Percentiles rank a stretch among this genome's conserved stretches.
These are phyloP conservation scores for Antennarius striatus DNA, from an alignment of 2,113 vertebrate genomes.

Conservation along the genomic window DNA sequence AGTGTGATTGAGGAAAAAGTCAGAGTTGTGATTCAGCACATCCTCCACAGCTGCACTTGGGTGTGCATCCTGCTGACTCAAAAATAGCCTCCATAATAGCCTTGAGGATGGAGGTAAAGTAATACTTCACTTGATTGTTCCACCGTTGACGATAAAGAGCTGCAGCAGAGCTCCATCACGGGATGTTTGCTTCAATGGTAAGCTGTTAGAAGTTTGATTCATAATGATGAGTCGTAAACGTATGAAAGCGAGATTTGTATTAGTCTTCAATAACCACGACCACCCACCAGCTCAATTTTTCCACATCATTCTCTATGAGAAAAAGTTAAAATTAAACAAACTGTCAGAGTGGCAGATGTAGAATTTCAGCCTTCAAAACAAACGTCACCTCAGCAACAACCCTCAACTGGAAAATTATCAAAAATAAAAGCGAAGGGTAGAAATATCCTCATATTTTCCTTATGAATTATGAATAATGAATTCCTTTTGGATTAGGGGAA, in stretches of 20 bases:
- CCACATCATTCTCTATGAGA: constrained; percentile 21
- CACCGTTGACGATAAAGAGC: constrained; percentile 34
- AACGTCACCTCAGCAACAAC: constrained; percentile 39
- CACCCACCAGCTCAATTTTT: constrained; percentile 25
- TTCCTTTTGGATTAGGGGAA: not conserved
- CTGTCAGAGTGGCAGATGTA: constrained; percentile 19
- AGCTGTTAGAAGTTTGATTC: constrained; percentile 7
- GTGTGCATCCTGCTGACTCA: constrained; percentile 29
- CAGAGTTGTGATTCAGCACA: constrained; percentile 18
- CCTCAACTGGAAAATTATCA: constrained; percentile 21
- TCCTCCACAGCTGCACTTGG: constrained; percentile 22
- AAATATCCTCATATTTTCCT: constrained; percentile 4
- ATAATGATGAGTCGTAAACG: constrained; percentile 12
- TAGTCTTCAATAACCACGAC: constrained; percentile 15
- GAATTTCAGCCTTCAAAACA: constrained; percentile 50
- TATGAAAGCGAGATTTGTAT: constrained; percentile 3
- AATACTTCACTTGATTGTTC: constrained; percentile 28
- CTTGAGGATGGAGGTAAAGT: constrained; percentile 27
- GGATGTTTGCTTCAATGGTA: constrained; percentile 11
- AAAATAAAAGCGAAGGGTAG: constrained; percentile 7
- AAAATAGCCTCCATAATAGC: constrained; percentile 56
- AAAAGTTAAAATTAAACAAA: constrained; percentile 45
- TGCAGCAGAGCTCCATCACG: constrained; percentile 14
- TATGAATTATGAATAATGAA: constrained; percentile 14
- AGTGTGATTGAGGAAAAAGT: constrained; percentile 2